Evolutionary conservation across 1,140 invertebrate genomes (phyloP).

Genomic region (Dendrolimus punctatus): DNA sequence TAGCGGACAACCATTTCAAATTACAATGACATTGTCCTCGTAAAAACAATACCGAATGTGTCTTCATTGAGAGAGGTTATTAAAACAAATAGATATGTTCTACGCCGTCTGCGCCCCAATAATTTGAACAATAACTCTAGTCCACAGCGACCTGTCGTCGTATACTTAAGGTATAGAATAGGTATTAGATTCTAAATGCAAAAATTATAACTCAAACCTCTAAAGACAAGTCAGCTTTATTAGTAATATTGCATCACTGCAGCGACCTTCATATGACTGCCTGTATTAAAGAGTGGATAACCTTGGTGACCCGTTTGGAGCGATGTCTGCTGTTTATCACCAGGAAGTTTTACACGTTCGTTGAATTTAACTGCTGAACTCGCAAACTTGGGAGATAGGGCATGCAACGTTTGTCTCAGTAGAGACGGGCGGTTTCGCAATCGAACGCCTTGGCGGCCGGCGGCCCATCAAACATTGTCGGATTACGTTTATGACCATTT

Average conservation of each 20-base stretch:
- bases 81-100: conserved; percentile 49
- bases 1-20: neutral
- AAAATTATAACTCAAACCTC: too few species aligned
- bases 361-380: too few species aligned
- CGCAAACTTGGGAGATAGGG: neutral
- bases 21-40: neutral
- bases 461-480: conserved; percentile 49
- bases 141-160: neutral
- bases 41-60: conserved; percentile 2
- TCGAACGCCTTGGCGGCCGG: conserved; percentile 15
- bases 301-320: too few species aligned
- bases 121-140: conserved; percentile 50
- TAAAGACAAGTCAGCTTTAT: too few species aligned
- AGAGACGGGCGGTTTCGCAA: conserved; percentile 32
- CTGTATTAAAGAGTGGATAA: too few species aligned
- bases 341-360: too few species aligned
- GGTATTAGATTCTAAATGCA: neutral
- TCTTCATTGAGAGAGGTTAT: conserved; percentile 40
- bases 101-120: conserved; percentile 27
- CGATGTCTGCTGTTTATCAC: too few species aligned
- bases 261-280: too few species aligned
- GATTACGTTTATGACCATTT: conserved; percentile 60
- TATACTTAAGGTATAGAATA: neutral
- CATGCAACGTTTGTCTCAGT: conserved; percentile 8
- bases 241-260: too few species aligned